Evolutionary conservation across 2,797 vertebrate genomes (phyloP), one percentile per base, ranked within the genome.

Genomic region (Anguilla pacifica): DNA sequence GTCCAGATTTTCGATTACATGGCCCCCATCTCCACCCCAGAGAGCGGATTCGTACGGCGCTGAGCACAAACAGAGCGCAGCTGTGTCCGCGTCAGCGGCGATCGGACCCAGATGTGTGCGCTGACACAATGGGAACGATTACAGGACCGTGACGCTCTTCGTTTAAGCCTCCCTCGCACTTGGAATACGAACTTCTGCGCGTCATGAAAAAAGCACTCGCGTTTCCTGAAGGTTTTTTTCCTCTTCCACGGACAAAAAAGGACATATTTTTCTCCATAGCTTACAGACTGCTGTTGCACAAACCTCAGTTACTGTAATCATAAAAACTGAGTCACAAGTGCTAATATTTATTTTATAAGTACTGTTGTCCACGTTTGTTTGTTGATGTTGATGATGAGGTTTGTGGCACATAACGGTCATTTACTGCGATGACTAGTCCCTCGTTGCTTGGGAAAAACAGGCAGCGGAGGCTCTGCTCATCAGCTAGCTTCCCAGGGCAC

Each of bases 401-500:
- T 1, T 51, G 7, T 82, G 79, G 46, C 6, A 51, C 7, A 51
- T 51, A 46, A 82, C 43, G 43, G 43, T 46, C 43, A 0, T 1
- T 82, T 25, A 25, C 79, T 22, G 3, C n/a, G 19, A 49, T 82
- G 46, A 51, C 79, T 82, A n/a, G 6, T 46, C 22, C 2, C 79
- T n/a, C 35, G 25, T 82, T 51, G 79, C 43, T n/a, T 25, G 79
- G 79, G 79, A 82, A 51, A 51, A 82, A 46, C 77, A 81, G 11
- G 35, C 77, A 46, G 13, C 13, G 74, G 35, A 79, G 35, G 74
- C 35, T 15, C 25, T 81, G 39, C 77, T 49, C 10, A 25, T 77
- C 6, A 35, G 17, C 43, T 49, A 4, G 39, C 39, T 46, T 81
- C 43, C 77, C 39, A 81, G 17, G 19, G 3, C 19, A 49, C 77